Percentiles rank a stretch among this genome's conserved stretches.
phyloP scores from a whole-genome alignment of 2,888 invertebrate genomes.

The Acanthosoma haemorrhoidale region DNA sequence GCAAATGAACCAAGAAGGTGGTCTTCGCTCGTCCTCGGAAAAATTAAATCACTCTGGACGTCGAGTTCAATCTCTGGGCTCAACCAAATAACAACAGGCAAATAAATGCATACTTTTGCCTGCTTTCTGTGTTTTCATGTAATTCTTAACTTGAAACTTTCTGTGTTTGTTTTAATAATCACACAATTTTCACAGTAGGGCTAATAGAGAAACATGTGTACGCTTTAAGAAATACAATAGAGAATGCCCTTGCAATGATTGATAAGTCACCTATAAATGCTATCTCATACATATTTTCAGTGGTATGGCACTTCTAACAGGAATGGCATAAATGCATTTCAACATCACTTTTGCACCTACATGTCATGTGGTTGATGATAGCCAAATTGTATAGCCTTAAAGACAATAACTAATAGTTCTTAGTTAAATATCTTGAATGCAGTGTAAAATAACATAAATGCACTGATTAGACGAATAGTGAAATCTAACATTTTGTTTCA shows the following conservation, averaged over 20 bases:
- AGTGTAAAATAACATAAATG: too few species aligned
- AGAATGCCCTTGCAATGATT: too few species aligned
- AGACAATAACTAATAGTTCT: too few species aligned
- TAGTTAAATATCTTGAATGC: too few species aligned
- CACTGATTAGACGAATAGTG: too few species aligned
- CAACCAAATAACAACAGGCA: constrained; percentile 66
- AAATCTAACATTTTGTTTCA: too few species aligned
- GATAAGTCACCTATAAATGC: not conserved
- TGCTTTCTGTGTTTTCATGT: constrained; percentile 36
- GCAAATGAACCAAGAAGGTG: constrained; percentile 55
- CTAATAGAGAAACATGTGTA: not conserved
- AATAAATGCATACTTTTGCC: constrained; percentile 44
- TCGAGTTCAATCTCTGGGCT: constrained; percentile 53
- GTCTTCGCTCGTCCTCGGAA: constrained; percentile 76
- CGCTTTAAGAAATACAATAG: not conserved
- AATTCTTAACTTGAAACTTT: constrained; percentile 18
- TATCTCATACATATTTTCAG: not conserved
- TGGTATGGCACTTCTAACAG: not conserved
- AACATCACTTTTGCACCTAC: not conserved
- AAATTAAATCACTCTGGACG: constrained; percentile 81
- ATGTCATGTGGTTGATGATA: not conserved
- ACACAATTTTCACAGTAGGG: not conserved
- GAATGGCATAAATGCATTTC: not conserved
- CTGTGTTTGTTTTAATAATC: constrained; percentile 16
- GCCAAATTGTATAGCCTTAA: too few species aligned